These are phyloP conservation scores for Noctilio leporinus DNA, from an alignment of 2,113 vertebrate genomes.

Conservation along the genomic window DNA sequence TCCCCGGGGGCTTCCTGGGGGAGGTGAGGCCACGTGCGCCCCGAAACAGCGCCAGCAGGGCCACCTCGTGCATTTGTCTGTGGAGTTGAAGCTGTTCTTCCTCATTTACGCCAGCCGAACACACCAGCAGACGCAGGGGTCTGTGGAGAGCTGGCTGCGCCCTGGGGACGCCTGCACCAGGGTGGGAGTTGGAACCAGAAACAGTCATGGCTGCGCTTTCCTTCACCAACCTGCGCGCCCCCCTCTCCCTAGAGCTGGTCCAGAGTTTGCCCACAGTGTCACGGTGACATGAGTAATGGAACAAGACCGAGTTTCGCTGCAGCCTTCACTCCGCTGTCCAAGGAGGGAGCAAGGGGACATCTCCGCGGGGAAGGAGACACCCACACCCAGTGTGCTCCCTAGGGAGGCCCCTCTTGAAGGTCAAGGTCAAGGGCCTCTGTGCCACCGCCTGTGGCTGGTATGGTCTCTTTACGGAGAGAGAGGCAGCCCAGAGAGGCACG, in stretches of 20 bases:
- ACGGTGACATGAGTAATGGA: too few relatives aligned
- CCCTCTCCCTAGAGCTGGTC: not conserved
- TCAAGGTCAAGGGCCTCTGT: not conserved
- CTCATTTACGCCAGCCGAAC: not conserved
- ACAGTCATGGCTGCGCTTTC: accelerated
- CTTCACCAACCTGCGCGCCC: too few relatives aligned
- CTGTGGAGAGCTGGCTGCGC: not conserved
- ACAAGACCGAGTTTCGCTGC: accelerated
- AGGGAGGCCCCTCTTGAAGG: not conserved
- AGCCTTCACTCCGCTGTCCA: not conserved
- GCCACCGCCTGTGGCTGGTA: not conserved
- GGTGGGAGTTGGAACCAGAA: not conserved
- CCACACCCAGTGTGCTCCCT: accelerated
- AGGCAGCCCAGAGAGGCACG: not conserved
- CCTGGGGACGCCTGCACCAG: not conserved
- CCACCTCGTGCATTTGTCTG: too few relatives aligned
- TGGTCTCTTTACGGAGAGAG: not conserved
- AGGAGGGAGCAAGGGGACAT: not conserved
- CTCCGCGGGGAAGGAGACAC: not conserved
- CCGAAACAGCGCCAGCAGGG: accelerated
- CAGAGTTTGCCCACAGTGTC: not conserved
- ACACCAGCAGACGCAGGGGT: not conserved
- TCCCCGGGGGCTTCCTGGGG: accelerated
- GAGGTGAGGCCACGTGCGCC: not conserved
- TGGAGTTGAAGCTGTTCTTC: not conserved